Evolutionary conservation across 2,888 invertebrate genomes (phyloP), one percentile per base, ranked within the genome.

Genomic region (Oscheius sp.): DNA sequence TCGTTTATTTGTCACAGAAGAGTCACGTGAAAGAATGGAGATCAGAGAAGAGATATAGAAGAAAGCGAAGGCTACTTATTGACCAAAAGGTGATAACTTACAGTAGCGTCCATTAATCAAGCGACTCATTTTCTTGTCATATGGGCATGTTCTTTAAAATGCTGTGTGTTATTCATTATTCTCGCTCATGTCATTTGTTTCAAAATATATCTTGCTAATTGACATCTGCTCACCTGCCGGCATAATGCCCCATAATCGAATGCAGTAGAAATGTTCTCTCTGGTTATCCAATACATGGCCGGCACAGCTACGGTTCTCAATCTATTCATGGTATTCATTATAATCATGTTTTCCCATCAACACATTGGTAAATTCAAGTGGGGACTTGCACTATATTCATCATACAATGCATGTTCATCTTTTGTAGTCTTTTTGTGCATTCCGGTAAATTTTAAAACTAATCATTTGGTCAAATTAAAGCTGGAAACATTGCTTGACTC

Each of bases 301-400:
- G 54, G 30, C 12, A 33, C 36, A 1, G 32, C 54, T n/a, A 32
- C 20, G 14, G n/a, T n/a, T 24, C 22, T 33, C 33, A 54, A 54
- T 17, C 54, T 54, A 8, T n/a, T 33, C 33, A 54, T 54, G 54
- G 33, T 33, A 12, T 33, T 32, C 12, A 32, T 54, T 9, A 24
- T 32, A 17, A 17, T 54, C 6, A n/a, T n/a, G 4, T 33, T 33
- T 24, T 32, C 33, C 2, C 54, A 54, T 33, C 32, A 30, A 3
- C 54, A 54, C 20, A n/a, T 54, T 12, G 54, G 54, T 9, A 17
- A 33, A 14, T 54, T 17, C 33, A 54, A 54, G 20, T 54, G 32
- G 33, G 33, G 9, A 17, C 54, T 54, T 14, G 54, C 54, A 8
- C 8, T 20, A n/a, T 54, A 54, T 24, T 20, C 20, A 17, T 14